phyloP scores from a whole-genome alignment of 2,797 vertebrate species.

The Chromobotia macracanthus region DNA sequence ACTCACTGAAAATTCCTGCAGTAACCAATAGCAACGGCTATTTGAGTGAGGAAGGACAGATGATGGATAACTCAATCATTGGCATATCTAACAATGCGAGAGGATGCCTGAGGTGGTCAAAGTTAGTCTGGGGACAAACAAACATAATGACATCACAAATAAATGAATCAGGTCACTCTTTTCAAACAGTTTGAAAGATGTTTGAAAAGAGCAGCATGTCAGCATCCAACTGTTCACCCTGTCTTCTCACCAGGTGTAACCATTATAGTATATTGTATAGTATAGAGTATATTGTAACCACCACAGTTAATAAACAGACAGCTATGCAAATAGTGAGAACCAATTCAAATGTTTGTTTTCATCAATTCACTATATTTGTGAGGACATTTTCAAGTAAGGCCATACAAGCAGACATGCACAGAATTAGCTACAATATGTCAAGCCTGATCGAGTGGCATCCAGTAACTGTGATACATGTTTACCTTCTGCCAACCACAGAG shows the following conservation, averaged over 20 bases:
- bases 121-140: neutral
- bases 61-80: neutral
- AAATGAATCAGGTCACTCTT: neutral
- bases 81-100: neutral
- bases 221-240: neutral
- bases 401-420: neutral
- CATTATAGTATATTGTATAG: no score
- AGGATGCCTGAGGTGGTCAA: neutral
- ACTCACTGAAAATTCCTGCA: neutral
- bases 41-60: neutral
- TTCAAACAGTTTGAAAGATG: neutral
- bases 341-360: neutral
- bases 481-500: neutral
- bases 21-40: constrained; percentile 18
- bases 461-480: constrained; percentile 8
- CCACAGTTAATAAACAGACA: no score
- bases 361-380: neutral
- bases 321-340: neutral
- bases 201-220: constrained; percentile 4
- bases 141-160: constrained; percentile 1
- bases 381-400: neutral
- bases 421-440: neutral
- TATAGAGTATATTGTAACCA: no score
- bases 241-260: neutral
- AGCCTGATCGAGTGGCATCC: neutral